A percentile compares a stretch with the other conserved stretches of the same genome.
Evolutionary conservation across 92 coral and sea anemone genomes (phyloP).

Genomic region (Palythoa grandiflora): DNA sequence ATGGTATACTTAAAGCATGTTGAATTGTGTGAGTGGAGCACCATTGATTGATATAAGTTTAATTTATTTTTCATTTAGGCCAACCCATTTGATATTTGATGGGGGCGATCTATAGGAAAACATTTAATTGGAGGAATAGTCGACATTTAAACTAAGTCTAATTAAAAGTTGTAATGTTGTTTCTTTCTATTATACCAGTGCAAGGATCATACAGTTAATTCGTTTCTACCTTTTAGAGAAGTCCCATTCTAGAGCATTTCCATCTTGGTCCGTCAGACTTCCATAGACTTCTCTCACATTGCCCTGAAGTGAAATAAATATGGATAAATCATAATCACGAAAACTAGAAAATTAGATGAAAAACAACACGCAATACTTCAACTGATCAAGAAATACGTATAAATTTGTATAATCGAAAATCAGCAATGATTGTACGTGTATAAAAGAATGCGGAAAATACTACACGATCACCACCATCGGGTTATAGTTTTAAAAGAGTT

Average conservation of each 20-base stretch:
- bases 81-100: not conserved
- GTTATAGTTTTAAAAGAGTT: slow-evolving; percentile 31
- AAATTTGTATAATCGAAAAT: no score
- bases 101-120: slow-evolving; percentile 25
- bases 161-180: slow-evolving; percentile 38
- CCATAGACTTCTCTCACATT: slow-evolving; percentile 46
- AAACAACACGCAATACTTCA: not conserved
- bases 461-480: not conserved
- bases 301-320: slow-evolving; percentile 40
- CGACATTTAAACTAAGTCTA: slow-evolving; percentile 9
- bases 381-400: not conserved
- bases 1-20: slow-evolving; percentile 18
- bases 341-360: slow-evolving; percentile 2
- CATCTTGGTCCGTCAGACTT: slow-evolving; percentile 50
- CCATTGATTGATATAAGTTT: not conserved
- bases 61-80: slow-evolving; percentile 8
- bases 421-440: not conserved
- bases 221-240: no score
- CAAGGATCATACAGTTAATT: no score
- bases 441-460: not conserved
- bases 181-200: no score
- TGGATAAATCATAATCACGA: slow-evolving; percentile 17
- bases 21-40: slow-evolving; percentile 4
- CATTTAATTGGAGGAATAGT: slow-evolving; percentile 9
- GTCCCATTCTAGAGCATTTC: slow-evolving; percentile 53